phyloP scores from a whole-genome alignment of 2,888 invertebrate genomes.

The Marronus borbonicus region DNA sequence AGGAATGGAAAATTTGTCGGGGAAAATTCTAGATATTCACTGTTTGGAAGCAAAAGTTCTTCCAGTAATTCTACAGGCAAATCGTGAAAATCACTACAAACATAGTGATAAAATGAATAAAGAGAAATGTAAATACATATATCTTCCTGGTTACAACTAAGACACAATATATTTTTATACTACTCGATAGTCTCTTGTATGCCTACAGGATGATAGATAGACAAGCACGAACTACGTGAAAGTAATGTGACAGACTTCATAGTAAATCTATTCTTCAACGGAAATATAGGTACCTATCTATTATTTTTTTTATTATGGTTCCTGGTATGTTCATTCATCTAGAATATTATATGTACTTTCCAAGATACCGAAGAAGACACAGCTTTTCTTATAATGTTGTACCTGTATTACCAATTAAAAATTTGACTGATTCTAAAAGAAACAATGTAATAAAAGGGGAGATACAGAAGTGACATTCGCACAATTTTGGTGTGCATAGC shows the following conservation, averaged over 20 bases:
- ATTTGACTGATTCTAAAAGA: neutral
- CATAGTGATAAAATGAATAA: too few relatives aligned
- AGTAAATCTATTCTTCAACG: too few relatives aligned
- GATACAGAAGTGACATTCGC: too few relatives aligned
- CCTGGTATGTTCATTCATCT: too few relatives aligned
- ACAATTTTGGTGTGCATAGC: too few relatives aligned
- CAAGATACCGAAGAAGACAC: neutral
- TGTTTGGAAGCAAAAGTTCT: constrained; percentile 55
- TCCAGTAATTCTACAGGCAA: constrained; percentile 59
- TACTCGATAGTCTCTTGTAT: neutral
- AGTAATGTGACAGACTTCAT: too few relatives aligned
- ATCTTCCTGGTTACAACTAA: neutral
- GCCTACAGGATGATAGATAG: neutral
- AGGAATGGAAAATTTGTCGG: constrained; percentile 20
- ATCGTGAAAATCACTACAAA: constrained; percentile 42
- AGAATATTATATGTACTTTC: too few relatives aligned
- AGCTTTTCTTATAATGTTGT: neutral
- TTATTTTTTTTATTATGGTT: too few relatives aligned
- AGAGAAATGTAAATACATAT: neutral
- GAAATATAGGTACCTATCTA: too few relatives aligned
- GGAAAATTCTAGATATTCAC: constrained; percentile 48
- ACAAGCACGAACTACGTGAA: too few relatives aligned
- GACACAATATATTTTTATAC: neutral
- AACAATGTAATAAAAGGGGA: neutral
- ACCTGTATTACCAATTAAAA: too few relatives aligned